Evolutionary conservation across 64 coral and sea anemone genomes (phyloP).

Genomic region (Astreopora myriophthalma): DNA sequence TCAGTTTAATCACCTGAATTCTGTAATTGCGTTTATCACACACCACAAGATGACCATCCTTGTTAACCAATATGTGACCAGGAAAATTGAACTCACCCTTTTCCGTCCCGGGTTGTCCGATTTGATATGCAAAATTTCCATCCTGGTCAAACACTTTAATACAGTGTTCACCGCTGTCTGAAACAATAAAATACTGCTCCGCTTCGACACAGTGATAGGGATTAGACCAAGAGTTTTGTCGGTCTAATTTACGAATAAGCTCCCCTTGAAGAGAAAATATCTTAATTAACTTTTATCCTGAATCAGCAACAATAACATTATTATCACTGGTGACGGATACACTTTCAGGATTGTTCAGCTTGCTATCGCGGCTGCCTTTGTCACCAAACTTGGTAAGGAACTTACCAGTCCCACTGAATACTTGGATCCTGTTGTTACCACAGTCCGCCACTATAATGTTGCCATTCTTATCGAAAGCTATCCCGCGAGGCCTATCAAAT

Average conservation of each 20-base stretch:
- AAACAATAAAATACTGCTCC: background rate
- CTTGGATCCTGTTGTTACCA: background rate
- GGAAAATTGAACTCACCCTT: constrained; percentile 41
- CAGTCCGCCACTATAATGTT: background rate
- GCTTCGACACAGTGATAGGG: background rate
- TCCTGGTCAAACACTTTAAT: constrained; percentile 57
- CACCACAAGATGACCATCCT: constrained; percentile 14
- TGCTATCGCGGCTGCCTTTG: background rate
- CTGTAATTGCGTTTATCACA: constrained; percentile 56
- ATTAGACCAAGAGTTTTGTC: background rate
- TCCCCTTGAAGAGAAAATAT: background rate
- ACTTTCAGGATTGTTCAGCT: background rate
- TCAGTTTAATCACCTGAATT: constrained; percentile 56
- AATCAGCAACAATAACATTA: background rate
- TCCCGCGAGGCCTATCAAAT: no score
- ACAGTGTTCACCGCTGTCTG: background rate
- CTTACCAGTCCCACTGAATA: background rate
- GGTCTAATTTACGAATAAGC: no score
- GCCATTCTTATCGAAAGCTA: no score
- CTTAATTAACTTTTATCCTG: background rate
- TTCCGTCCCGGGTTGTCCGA: constrained; percentile 16
- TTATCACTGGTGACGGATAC: background rate
- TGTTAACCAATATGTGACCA: constrained; percentile 37
- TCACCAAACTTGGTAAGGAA: background rate
- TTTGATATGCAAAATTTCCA: constrained; percentile 23